Evolutionary conservation across 2,888 invertebrate species (phyloP), one percentile per base, ranked within the genome.

Genomic region (Melieria crassipennis): DNA sequence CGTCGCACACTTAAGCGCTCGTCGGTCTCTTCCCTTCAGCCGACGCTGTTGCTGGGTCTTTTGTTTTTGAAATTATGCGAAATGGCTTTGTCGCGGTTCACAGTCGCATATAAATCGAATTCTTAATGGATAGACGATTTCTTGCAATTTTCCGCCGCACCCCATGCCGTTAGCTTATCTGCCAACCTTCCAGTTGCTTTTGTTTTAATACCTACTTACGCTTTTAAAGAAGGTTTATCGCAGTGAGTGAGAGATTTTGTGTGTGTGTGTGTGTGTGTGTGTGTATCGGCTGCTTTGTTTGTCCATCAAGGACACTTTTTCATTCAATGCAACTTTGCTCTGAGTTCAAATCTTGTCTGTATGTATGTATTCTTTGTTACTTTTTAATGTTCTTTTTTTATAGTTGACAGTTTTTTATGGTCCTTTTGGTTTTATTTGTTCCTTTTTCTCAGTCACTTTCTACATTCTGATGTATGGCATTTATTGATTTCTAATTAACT

Each of bases 31-130:
- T 30, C 30, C 30, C 30, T 30, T 2, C 30, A 3, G 3, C 30
- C 30, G 3, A 30, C 30, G 30, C 30, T 30, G 30, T 30, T 30
- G 30, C 30, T 30, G 30, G 30, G 30, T 30, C 30, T 30, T 30
- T 30, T 30, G 30, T 30, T 30, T 30, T 30, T 30, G 30, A 30
- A 30, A 30, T 30, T 30, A 30, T 30, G 30, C 30, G 30, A 43
- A n/a, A 10, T 42, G 7, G 56, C 43, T 13, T 46, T 57, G 30
- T 57, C 65, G 47, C 10, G 16, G 16, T 47, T 57, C 57, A 46
- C 13, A 46, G 56, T 65, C 46, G 65, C 50, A 50, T 56, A 70
- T 74, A 74, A 74, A 72, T 72, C 70, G 74, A 72, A 71, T 72
- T 60, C 56, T 65, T 72, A 72, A 70, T 16, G 7, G 43, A 43